A percentile compares a stretch with the other conserved stretches of the same genome.
Evolutionary conservation across 2,888 invertebrate species (phyloP).

Genomic region (Acronicta leporina): DNA sequence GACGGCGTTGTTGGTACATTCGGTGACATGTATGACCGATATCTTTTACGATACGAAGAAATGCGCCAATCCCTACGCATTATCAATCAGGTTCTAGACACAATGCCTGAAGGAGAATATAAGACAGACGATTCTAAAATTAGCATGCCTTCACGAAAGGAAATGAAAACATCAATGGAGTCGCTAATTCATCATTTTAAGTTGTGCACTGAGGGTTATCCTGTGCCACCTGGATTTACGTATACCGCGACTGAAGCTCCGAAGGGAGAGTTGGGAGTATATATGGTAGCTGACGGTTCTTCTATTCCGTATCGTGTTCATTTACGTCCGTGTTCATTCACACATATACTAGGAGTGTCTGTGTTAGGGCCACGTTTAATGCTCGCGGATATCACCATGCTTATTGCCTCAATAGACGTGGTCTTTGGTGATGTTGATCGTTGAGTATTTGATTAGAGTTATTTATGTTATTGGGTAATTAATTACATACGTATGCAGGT

Average conservation of each 20-base stretch:
- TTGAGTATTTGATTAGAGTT: constrained; percentile 56
- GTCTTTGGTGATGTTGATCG: constrained; percentile 91
- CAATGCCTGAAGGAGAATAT: constrained; percentile 94
- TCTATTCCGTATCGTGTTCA: constrained; percentile 92
- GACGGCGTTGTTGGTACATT: constrained; percentile 94
- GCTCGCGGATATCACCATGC: constrained; percentile 94
- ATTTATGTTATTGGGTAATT: background rate
- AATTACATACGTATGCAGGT: background rate
- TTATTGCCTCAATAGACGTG: constrained; percentile 91
- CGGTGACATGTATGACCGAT: constrained; percentile 96
- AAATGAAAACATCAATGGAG: constrained; percentile 97
- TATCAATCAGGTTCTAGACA: constrained; percentile 94
- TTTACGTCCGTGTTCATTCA: constrained; percentile 88
- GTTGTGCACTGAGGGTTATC: constrained; percentile 94
- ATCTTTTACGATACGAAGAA: constrained; percentile 91
- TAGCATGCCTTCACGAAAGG: constrained; percentile 91
- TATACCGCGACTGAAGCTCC: constrained; percentile 95
- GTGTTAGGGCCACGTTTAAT: constrained; percentile 90
- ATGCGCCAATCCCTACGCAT: constrained; percentile 94
- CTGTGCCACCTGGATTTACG: constrained; percentile 95
- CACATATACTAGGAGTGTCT: constrained; percentile 90
- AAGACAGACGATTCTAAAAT: constrained; percentile 95
- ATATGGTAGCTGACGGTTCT: constrained; percentile 95
- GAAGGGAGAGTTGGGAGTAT: constrained; percentile 96
- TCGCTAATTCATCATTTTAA: constrained; percentile 97